These are phyloP conservation scores for Amphimallon solstitiale DNA, from an alignment of 2,888 invertebrate genomes.

Conservation along the genomic window DNA sequence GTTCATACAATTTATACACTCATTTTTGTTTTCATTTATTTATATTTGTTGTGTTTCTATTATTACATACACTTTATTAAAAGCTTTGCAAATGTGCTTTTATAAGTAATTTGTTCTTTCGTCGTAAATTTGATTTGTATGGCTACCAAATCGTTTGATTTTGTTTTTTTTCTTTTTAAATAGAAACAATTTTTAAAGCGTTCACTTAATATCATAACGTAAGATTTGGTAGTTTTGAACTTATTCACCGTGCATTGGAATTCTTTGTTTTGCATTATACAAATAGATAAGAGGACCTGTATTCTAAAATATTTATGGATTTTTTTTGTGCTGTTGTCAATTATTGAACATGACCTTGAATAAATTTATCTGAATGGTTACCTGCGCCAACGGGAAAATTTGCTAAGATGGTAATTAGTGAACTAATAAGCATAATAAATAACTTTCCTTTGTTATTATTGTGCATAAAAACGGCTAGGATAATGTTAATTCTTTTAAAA, in stretches of 20 bases:
- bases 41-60: neutral
- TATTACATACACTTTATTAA: neutral
- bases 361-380: too few relatives aligned
- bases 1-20: neutral
- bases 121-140: conserved; percentile 22
- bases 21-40: neutral
- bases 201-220: neutral
- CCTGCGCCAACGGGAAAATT: too few relatives aligned
- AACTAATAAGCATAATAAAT: too few relatives aligned
- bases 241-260: conserved; percentile 10
- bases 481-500: too few relatives aligned
- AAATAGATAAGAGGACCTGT: neutral
- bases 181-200: neutral
- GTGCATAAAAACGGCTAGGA: too few relatives aligned
- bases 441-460: too few relatives aligned
- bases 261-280: neutral
- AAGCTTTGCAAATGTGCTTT: conserved; percentile 23
- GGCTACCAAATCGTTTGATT: conserved; percentile 29
- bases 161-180: conserved; percentile 3
- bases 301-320: conserved; percentile 3
- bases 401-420: too few relatives aligned
- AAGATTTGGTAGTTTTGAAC: conserved; percentile 27
- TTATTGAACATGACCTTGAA: too few relatives aligned
- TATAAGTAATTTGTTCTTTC: neutral
- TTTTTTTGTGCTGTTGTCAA: too few relatives aligned